Conservation (phyloP, 2,797 vertebrate genomes). For the Sphenopsis melanotis region DNA sequence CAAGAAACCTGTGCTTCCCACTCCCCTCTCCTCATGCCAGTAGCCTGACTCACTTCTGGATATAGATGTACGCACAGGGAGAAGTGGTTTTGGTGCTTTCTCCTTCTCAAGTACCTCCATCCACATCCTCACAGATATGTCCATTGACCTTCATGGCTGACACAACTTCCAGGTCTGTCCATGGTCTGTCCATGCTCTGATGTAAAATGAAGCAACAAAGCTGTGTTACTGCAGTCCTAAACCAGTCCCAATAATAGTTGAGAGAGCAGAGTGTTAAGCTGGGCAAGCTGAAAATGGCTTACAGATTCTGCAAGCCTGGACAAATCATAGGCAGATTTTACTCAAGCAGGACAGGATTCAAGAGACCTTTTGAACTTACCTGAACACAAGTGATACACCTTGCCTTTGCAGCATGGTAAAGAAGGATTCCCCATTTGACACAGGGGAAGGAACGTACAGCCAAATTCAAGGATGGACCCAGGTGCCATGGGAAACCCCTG, state of each 20-base stretch:
- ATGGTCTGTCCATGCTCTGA: accelerated
- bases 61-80: neutral
- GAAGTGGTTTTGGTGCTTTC: neutral
- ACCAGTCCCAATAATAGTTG: neutral
- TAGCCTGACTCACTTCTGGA: neutral
- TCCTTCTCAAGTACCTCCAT: neutral
- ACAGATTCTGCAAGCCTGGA: neutral
- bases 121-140: neutral
- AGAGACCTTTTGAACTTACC: neutral
- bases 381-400: neutral
- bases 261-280: neutral
- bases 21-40: neutral
- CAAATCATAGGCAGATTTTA: neutral
- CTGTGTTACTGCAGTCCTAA: neutral
- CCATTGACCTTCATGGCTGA: neutral
- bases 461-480: neutral
- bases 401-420: neutral
- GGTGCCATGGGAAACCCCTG: neutral
- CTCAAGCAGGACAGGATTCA: neutral
- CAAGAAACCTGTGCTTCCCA: neutral
- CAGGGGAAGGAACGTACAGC: neutral
- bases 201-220: neutral
- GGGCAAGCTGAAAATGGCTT: neutral
- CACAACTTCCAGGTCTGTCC: neutral
- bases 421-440: neutral